Evolutionary conservation across 2,797 vertebrate genomes (phyloP).

Genomic region (Cossypha niveicapilla): DNA sequence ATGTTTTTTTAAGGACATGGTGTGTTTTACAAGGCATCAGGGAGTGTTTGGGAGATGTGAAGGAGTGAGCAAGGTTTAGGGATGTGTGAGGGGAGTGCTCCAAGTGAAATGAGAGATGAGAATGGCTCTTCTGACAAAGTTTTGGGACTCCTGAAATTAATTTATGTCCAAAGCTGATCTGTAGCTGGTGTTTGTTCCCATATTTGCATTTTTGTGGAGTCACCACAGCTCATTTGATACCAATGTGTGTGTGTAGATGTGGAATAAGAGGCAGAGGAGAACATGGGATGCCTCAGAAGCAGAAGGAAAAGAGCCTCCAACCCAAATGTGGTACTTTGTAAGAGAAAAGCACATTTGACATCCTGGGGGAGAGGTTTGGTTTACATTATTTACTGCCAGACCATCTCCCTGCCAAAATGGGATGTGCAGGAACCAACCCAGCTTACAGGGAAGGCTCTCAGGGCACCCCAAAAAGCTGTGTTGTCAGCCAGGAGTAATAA

Average conservation of each 20-base stretch:
- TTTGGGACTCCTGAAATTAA: background rate
- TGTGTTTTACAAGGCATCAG: background rate
- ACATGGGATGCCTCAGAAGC: background rate
- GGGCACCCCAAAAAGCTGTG: background rate
- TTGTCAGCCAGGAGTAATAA: background rate
- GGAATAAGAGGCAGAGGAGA: background rate
- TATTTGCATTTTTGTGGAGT: background rate
- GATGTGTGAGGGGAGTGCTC: background rate
- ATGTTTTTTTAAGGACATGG: background rate
- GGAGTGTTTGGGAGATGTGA: background rate
- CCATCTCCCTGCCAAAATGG: background rate
- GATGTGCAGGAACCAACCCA: background rate
- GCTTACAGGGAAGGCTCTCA: background rate
- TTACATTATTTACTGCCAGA: background rate
- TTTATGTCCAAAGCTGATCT: background rate
- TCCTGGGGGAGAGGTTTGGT: background rate
- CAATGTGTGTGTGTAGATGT: background rate
- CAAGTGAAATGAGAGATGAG: background rate
- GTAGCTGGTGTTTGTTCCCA: background rate
- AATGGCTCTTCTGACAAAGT: background rate
- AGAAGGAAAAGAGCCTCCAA: background rate
- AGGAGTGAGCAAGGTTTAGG: background rate
- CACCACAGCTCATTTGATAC: background rate
- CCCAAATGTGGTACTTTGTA: rapidly evolving
- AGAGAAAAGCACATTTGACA: background rate